phyloP scores from a whole-genome alignment of 2,888 invertebrate genomes.

The Drosophila siamana region DNA sequence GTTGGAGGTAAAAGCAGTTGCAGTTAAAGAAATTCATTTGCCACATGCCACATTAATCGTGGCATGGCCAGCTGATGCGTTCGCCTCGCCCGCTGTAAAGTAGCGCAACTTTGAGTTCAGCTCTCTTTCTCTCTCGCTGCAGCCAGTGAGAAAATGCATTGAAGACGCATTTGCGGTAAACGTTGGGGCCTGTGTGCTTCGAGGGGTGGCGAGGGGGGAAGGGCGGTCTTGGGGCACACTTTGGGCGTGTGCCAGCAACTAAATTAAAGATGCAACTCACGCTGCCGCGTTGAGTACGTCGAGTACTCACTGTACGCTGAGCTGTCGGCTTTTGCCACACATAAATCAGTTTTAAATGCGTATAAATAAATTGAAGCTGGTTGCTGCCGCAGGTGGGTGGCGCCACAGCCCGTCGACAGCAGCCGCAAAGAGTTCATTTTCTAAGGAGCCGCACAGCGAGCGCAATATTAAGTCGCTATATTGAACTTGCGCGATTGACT shows the following conservation, averaged over 20 bases:
- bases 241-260: slow-evolving; percentile 33
- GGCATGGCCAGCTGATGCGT: slow-evolving; percentile 56
- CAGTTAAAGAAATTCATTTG: slow-evolving; percentile 53
- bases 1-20: slow-evolving; percentile 19
- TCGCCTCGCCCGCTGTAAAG: slow-evolving; percentile 1
- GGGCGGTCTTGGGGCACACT: background rate
- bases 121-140: no score
- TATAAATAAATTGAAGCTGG: slow-evolving; percentile 75
- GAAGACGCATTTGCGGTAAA: slow-evolving; percentile 74
- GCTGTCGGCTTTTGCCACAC: slow-evolving; percentile 56
- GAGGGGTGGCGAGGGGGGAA: background rate
- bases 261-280: slow-evolving; percentile 75
- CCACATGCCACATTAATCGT: slow-evolving; percentile 67
- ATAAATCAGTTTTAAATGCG: slow-evolving; percentile 78
- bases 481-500: background rate
- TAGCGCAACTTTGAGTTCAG: slow-evolving; percentile 7
- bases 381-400: slow-evolving; percentile 50
- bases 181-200: slow-evolving; percentile 40
- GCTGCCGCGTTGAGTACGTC: slow-evolving; percentile 34
- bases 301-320: slow-evolving; percentile 19
- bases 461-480: background rate
- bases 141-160: slow-evolving; percentile 61
- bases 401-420: slow-evolving; percentile 9
- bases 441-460: background rate
- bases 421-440: slow-evolving; percentile 7